These are phyloP conservation scores for Pristis pectinata DNA, from an alignment of 2,797 vertebrate genomes.

Conservation along the genomic window DNA sequence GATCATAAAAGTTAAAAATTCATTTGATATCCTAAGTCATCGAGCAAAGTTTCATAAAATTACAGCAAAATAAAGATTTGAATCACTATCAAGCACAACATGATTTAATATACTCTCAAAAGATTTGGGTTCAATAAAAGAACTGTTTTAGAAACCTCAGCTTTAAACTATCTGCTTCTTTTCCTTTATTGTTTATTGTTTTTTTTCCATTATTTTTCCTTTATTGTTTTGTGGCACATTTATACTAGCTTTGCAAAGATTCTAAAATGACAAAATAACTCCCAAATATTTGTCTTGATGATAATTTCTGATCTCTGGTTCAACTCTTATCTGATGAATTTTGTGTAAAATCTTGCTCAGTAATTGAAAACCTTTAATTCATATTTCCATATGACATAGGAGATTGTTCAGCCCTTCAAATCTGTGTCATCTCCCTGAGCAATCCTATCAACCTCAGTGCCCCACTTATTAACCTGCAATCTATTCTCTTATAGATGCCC, in stretches of 20 bases:
- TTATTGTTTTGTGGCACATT: not conserved
- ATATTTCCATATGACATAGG: no score
- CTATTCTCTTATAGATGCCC: no score
- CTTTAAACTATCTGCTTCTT: not conserved
- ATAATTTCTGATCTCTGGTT: not conserved
- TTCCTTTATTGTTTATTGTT: conserved; percentile 7
- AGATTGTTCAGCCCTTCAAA: no score
- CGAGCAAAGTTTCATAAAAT: not conserved
- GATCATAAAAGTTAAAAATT: not conserved
- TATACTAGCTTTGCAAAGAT: not conserved
- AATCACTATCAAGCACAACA: not conserved
- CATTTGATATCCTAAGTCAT: not conserved
- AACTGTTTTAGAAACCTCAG: not conserved
- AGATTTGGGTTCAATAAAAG: not conserved
- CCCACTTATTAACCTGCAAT: no score
- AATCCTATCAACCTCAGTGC: no score
- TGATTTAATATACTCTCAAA: not conserved
- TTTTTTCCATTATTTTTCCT: not conserved
- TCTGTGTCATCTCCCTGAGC: no score
- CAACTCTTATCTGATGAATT: not conserved
- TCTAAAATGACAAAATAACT: not conserved
- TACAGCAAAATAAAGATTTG: not conserved
- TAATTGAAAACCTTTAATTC: not conserved
- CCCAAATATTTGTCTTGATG: not conserved
- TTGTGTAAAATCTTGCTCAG: not conserved